Evolutionary conservation across 37 sponge, comb jelly and placozoan genomes (phyloP).

Genomic region (Corticium candelabrum): DNA sequence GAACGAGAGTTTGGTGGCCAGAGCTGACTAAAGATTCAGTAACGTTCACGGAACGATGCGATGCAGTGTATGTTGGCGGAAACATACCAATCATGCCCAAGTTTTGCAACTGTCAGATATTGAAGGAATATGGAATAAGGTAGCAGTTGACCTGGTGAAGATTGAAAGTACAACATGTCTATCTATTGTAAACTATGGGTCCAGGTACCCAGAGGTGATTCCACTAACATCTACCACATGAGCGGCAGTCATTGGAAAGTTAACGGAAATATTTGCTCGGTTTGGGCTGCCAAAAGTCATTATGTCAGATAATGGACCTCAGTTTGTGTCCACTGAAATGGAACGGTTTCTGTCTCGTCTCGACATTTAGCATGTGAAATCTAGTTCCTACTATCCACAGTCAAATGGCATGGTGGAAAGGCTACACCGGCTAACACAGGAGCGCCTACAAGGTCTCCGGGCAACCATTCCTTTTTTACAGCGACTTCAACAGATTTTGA

Average conservation of each 20-base stretch:
- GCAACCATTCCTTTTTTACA: background rate
- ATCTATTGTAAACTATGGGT: background rate
- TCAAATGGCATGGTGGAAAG: background rate
- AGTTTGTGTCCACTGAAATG: conserved; percentile 10
- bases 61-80: too few relatives aligned
- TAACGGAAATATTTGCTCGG: conserved; percentile 22
- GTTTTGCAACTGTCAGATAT: too few relatives aligned
- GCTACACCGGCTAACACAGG: background rate
- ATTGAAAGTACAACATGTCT: too few relatives aligned
- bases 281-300: conserved; percentile 38
- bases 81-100: too few relatives aligned
- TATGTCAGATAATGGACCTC: too few relatives aligned
- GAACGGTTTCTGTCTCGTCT: background rate
- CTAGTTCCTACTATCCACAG: background rate
- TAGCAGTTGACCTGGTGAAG: background rate
- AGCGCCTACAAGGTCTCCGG: background rate
- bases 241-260: background rate
- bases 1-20: too few relatives aligned
- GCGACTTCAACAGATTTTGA: background rate
- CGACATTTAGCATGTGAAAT: background rate
- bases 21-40: too few relatives aligned
- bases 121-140: too few relatives aligned
- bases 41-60: too few relatives aligned
- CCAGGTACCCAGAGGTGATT: background rate
- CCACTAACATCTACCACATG: background rate